Evolutionary conservation across 2,888 invertebrate genomes (phyloP), one percentile per base, ranked within the genome.

Genomic region (Capitulum mitella): DNA sequence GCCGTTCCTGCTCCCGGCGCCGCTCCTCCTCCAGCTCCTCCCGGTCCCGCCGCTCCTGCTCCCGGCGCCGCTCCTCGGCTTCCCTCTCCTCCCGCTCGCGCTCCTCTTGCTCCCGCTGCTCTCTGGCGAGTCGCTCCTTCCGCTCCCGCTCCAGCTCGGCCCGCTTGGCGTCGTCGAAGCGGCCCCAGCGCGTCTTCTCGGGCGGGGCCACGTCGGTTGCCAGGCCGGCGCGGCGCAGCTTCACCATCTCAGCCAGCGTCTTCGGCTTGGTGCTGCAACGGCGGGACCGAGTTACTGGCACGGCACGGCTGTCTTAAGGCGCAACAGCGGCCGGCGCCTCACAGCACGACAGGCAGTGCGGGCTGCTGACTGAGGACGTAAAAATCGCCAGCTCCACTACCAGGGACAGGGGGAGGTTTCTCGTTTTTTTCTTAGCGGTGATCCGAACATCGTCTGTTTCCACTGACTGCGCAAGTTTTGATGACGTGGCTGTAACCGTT

Each of bases 261-360:
- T 74, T 70, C 12, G 54, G 77, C n/a, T 78, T 34, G 29, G n/a
- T 58, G 29, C 61, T 34, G 58, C 48, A 75, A 51, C 74, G 48
- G 29, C n/a, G n/a, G n/a, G n/a, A n/a, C n/a, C n/a, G n/a, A n/a
- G n/a, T n/a, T n/a, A n/a, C n/a, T n/a, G n/a, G n/a, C n/a, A n/a
- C n/a, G n/a, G n/a, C n/a, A n/a, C n/a, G n/a, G n/a, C n/a, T n/a
- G n/a, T n/a, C n/a, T n/a, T n/a, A n/a, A n/a, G n/a, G n/a, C n/a
- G n/a, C n/a, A n/a, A n/a, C n/a, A n/a, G n/a, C n/a, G n/a, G n/a
- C n/a, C n/a, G n/a, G n/a, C n/a, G n/a, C n/a, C n/a, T n/a, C n/a
- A n/a, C n/a, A n/a, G n/a, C n/a, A n/a, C n/a, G n/a, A n/a, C n/a
- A n/a, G n/a, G n/a, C n/a, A n/a, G n/a, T n/a, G n/a, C n/a, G n/a